Evolutionary conservation across 2,888 invertebrate genomes (phyloP).

Genomic region (Lamproptera curius): DNA sequence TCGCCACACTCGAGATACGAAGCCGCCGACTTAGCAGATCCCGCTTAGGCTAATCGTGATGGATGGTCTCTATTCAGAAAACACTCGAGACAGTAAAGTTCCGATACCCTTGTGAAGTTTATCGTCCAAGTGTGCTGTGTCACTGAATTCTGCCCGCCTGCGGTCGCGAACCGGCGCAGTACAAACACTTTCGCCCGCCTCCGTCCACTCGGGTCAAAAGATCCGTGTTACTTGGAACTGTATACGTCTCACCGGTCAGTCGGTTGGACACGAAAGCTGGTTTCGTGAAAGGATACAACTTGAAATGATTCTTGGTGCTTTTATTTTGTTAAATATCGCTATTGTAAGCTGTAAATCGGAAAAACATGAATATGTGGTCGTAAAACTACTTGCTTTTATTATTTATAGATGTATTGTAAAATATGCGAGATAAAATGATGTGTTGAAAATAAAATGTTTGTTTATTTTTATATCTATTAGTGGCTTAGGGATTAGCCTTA

Average conservation of each 20-base stretch:
- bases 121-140: conserved; percentile 22
- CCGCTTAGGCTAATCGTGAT: conserved; percentile 12
- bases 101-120: conserved; percentile 11
- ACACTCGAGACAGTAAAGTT: conserved; percentile 15
- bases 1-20: background rate
- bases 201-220: conserved; percentile 26
- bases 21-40: conserved; percentile 1
- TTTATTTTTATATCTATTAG: too few relatives aligned
- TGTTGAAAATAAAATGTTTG: too few relatives aligned
- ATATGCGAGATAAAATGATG: too few relatives aligned
- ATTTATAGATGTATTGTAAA: too few relatives aligned
- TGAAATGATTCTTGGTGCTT: too few relatives aligned
- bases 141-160: conserved; percentile 27
- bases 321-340: background rate
- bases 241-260: too few relatives aligned
- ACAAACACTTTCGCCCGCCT: conserved; percentile 50
- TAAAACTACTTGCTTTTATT: too few relatives aligned
- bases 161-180: conserved; percentile 42
- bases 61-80: conserved; percentile 17
- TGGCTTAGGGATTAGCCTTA: too few relatives aligned
- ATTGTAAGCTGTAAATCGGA: background rate
- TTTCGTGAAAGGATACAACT: too few relatives aligned
- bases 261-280: too few relatives aligned
- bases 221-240: too few relatives aligned
- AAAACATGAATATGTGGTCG: too few relatives aligned